A percentile compares a stretch with the other conserved stretches of the same genome.
phyloP scores from a whole-genome alignment of 2,797 vertebrate species.

The Poecilia picta region DNA sequence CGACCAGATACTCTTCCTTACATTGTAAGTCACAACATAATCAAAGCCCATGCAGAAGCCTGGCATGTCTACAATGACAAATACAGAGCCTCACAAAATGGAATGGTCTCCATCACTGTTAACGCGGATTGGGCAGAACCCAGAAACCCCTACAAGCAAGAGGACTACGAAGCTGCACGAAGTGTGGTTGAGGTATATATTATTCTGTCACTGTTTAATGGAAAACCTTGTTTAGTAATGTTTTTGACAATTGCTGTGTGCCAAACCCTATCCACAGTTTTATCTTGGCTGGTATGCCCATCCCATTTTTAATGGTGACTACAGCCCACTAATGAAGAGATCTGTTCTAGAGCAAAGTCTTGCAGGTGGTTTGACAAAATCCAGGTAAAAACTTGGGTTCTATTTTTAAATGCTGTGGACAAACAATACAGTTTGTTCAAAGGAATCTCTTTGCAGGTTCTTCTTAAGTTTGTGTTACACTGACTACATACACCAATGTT shows the following conservation, averaged over 20 bases:
- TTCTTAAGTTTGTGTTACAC: background rate
- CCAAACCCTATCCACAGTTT: conserved; percentile 81
- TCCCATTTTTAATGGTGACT: conserved; percentile 95
- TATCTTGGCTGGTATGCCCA: conserved; percentile 95
- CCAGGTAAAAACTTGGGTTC: conserved; percentile 77
- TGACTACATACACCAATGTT: background rate
- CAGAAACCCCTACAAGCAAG: conserved; percentile 90
- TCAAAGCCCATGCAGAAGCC: conserved; percentile 92
- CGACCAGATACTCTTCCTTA: conserved; percentile 89
- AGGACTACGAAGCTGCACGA: conserved; percentile 86
- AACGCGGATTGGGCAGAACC: conserved; percentile 94
- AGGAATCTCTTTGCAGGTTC: background rate
- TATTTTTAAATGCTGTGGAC: background rate
- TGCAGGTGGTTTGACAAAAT: conserved; percentile 82
- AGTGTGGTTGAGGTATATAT: conserved; percentile 83
- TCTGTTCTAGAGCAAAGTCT: conserved; percentile 87
- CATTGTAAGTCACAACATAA: conserved; percentile 88
- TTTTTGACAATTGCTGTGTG: background rate
- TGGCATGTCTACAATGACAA: conserved; percentile 94
- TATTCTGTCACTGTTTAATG: background rate
- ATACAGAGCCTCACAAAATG: conserved; percentile 85
- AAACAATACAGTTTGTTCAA: background rate
- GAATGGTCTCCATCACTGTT: conserved; percentile 90
- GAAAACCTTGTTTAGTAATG: background rate
- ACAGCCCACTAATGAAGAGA: conserved; percentile 90